Evolutionary conservation across 2,888 invertebrate genomes (phyloP), one percentile per base, ranked within the genome.

Genomic region (Coelogynopora nodosa): DNA sequence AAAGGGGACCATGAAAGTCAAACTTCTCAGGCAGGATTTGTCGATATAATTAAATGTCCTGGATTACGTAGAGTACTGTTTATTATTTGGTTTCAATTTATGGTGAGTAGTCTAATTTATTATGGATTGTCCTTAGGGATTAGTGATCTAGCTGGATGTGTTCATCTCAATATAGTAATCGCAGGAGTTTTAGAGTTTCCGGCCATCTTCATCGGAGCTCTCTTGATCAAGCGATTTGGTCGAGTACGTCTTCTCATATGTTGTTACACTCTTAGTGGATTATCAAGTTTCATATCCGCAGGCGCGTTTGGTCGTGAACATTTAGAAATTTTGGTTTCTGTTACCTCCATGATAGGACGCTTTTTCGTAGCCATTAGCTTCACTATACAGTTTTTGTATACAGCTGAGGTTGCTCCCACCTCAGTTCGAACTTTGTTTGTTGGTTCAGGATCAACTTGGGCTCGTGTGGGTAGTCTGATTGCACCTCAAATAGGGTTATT

Each of bases 71-170:
- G 23, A 2, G 74, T 74, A 5, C 2, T 23, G 2, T 23, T 74
- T 2, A 74, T 74, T 74, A 74, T 74, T 74, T 74, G 74, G 74
- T 74, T 74, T 23, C 74, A 74, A 74, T 74, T 23, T 74, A 74
- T 23, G 74, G 23, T 74, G 10, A n/a, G 74, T 23, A 74, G 74
- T 74, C 23, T 74, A 74, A 23, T 74, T 26, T 74, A 74, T 23
- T 74, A 74, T 26, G 74, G 74, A 5, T 2, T 74, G 10, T 74
- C 74, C 2, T 23, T 74, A 2, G 74, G 74, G 2, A 23, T 74
- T 23, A 26, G 27, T 26, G 74, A 74, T 74, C 74, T 74, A 74
- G 5, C 74, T 5, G 74, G 74, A 74, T n/a, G 23, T 26, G 27
- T 74, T 26, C 23, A 13, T 23, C 74, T 74, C 27, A 74, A 74